Evolutionary conservation across 1,140 invertebrate species (phyloP), one percentile per base, ranked within the genome.

Genomic region (Copidosoma floridanum): DNA sequence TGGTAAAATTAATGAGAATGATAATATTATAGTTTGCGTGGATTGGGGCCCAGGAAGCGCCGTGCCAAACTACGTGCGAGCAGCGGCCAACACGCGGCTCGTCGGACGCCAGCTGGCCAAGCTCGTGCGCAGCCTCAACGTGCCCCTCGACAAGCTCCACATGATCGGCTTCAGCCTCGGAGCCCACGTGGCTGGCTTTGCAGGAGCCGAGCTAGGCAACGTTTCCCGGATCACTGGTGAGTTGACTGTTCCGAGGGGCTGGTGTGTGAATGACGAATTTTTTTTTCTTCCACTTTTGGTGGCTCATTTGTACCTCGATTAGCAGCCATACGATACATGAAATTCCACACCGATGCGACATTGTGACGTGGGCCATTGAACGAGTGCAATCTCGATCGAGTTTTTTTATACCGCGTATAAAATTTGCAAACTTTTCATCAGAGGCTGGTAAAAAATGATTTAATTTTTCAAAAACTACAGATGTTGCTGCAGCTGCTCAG

Each of bases 11-110:
- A n/a, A n/a, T n/a, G n/a, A n/a, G n/a, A n/a, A n/a, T n/a, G n/a
- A n/a, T n/a, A n/a, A n/a, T n/a, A n/a, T 60, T 77, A 80, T 74
- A 94, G 92, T 98, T 24, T 93, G 93, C 69, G 93, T 98, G 3
- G 93, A 97, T 73, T 98, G 95, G 95, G 91, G 93, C 64, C 89
- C 88, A 23, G 95, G 95, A 1, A 93, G 94, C 3, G 85, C 87
- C 0, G 86, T 96, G 67, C 95, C 95, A 0, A 95, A 95, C 73
- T 98, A 98, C 72, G 89, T 95, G 0, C 83, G 94, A 65, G 95
- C 95, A 0, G 92, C 93, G 0, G 93, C 94, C 26, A 98, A 98
- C 71, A 95, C 94, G 0, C 82, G 94, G 44, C 80, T 98, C 8
- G 94, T 97, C 1, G 95, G 94, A 0, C 90, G 94, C 65, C 92